Percentiles rank a stretch among this genome's conserved stretches.
Conservation (phyloP, 1,140 invertebrate genomes). For the Cotesia vestalis region DNA sequence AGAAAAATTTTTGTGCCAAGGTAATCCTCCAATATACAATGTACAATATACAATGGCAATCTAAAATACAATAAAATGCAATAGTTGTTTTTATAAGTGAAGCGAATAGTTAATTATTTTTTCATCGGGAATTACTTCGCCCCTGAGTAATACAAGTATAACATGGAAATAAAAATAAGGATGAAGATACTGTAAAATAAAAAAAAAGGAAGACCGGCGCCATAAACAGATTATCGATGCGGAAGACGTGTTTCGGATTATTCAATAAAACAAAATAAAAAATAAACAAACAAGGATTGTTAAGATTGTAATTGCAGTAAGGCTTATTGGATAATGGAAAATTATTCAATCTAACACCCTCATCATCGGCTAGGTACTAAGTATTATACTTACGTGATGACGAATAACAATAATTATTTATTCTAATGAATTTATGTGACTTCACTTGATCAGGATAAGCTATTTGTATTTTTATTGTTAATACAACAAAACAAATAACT, state of each 20-base stretch:
- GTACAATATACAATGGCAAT: no score
- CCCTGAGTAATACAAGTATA: neutral
- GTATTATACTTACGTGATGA: slow-evolving; percentile 13
- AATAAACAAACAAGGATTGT: slow-evolving; percentile 1
- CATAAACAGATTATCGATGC: slow-evolving; percentile 23
- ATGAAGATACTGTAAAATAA: neutral
- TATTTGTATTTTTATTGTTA: neutral
- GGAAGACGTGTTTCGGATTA: slow-evolving; percentile 2
- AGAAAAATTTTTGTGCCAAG: slow-evolving; percentile 13
- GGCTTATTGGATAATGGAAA: neutral
- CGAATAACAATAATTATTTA: slow-evolving; percentile 12
- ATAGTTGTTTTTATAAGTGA: neutral
- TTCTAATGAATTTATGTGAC: slow-evolving; percentile 3
- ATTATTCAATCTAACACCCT: slow-evolving; percentile 21
- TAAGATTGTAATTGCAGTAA: neutral
- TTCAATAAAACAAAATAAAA: slow-evolving; percentile 11
- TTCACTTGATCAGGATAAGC: neutral
- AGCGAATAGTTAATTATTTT: slow-evolving; percentile 1
- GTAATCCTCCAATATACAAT: neutral
- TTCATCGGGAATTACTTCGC: slow-evolving; percentile 6
- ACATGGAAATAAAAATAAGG: slow-evolving; percentile 3
- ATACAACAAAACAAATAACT: neutral
- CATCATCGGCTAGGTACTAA: neutral
- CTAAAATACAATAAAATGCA: neutral
- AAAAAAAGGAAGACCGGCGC: slow-evolving; percentile 10